These are phyloP conservation scores for Drosophila heteroneura DNA, from an alignment of 2,888 invertebrate genomes.

Conservation along the genomic window DNA sequence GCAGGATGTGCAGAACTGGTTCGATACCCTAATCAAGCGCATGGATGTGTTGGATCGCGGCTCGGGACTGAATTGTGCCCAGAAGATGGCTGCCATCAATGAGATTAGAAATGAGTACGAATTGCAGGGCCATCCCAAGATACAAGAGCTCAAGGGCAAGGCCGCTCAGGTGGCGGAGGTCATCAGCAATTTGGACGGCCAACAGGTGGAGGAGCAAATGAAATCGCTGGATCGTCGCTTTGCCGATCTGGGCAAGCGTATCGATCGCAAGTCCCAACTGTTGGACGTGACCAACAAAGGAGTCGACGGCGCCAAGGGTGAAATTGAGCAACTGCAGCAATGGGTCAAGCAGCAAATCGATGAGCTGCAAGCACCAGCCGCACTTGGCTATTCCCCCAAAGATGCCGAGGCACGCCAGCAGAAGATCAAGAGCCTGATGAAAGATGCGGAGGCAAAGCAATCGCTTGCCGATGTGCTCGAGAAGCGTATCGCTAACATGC, in stretches of 20 bases:
- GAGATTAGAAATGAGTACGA: constrained; percentile 91
- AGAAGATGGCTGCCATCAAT: constrained; percentile 91
- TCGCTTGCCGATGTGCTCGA: constrained; percentile 93
- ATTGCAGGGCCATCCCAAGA: constrained; percentile 89
- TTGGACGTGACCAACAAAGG: constrained; percentile 93
- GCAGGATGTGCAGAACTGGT: constrained; percentile 92
- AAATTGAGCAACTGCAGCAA: constrained; percentile 91
- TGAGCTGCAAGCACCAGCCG: constrained; percentile 88
- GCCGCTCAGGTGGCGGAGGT: constrained; percentile 91
- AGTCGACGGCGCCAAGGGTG: constrained; percentile 92
- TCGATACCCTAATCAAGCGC: constrained; percentile 92
- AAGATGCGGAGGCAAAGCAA: constrained; percentile 94
- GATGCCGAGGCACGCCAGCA: constrained; percentile 91
- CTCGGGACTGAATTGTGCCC: constrained; percentile 92
- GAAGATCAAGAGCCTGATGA: constrained; percentile 90
- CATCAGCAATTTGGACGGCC: constrained; percentile 94
- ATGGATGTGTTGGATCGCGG: constrained; percentile 94
- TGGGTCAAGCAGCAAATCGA: constrained; percentile 92
- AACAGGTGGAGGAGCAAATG: constrained; percentile 96
- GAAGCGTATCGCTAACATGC: constrained; percentile 93
- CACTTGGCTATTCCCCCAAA: constrained; percentile 91
- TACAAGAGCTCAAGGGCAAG: constrained; percentile 90
- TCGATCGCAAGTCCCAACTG: constrained; percentile 93
- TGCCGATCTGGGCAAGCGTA: constrained; percentile 93
- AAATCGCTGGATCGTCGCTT: constrained; percentile 94